Conservation (phyloP, 1,140 invertebrate species). For the Drosophila bocki region DNA sequence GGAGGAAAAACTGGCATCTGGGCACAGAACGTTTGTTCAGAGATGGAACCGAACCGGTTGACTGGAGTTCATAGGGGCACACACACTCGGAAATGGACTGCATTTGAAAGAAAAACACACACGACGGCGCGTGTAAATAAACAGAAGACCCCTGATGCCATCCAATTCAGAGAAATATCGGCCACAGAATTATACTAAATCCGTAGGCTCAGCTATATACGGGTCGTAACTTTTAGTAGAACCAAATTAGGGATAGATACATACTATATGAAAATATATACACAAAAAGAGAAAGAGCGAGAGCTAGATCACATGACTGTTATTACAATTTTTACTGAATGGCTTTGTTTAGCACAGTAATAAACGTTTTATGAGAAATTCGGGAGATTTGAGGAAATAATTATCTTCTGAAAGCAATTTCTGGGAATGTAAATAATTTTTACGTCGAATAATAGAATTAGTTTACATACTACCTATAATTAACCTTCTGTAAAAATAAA, state of each 20-base stretch:
- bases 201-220: constrained; percentile 13
- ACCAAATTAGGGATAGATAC: background rate
- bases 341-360: background rate
- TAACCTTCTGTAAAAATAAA: background rate
- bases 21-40: constrained; percentile 36
- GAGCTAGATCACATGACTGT: constrained; percentile 13
- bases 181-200: constrained; percentile 10
- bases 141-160: constrained; percentile 23
- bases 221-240: constrained; percentile 9
- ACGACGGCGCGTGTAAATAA: constrained; percentile 21
- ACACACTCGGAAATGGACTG: constrained; percentile 35
- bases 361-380: constrained; percentile 1
- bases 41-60: constrained; percentile 51
- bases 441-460: background rate
- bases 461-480: background rate
- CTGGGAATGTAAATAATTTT: background rate
- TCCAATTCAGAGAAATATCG: constrained; percentile 25
- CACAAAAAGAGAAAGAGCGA: background rate
- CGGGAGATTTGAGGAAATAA: background rate
- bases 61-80: constrained; percentile 59
- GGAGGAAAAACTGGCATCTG: constrained; percentile 33
- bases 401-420: background rate
- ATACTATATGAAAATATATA: background rate
- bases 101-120: constrained; percentile 22
- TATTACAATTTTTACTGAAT: constrained; percentile 2